Percentiles rank a stretch among this genome's conserved stretches.
Evolutionary conservation across 1,140 invertebrate species (phyloP).

Genomic region (Drosophila tristis): DNA sequence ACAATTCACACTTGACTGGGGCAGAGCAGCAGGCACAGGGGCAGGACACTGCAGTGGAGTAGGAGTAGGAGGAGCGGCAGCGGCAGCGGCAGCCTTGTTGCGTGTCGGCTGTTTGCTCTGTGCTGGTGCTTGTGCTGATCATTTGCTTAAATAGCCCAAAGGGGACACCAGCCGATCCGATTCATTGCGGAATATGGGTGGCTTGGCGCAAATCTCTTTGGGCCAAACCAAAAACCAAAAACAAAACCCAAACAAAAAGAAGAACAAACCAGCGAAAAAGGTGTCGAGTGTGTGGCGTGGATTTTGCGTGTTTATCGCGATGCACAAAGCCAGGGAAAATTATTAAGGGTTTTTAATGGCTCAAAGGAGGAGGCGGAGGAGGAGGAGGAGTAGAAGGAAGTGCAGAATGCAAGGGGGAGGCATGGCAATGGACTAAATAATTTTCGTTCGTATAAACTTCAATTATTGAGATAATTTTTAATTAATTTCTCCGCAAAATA

Average conservation of each 20-base stretch:
- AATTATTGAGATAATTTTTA: no score
- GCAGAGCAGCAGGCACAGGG: background rate
- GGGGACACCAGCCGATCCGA: conserved; percentile 50
- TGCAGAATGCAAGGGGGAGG: no score
- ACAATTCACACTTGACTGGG: conserved; percentile 74
- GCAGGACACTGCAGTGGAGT: background rate
- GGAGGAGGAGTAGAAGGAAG: background rate
- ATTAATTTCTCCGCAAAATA: no score
- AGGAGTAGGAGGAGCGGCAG: background rate
- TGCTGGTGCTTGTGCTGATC: conserved; percentile 58
- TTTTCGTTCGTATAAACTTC: no score
- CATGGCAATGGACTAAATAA: no score
- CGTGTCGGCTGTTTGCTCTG: conserved; percentile 66
- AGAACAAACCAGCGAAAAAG: conserved; percentile 23
- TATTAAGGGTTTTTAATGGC: conserved; percentile 57
- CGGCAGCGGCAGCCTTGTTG: conserved; percentile 35
- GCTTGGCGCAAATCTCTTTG: conserved; percentile 59
- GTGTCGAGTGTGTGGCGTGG: conserved; percentile 55
- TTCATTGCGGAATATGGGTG: conserved; percentile 76
- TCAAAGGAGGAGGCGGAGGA: conserved; percentile 9
- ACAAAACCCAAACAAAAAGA: background rate
- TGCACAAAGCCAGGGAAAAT: conserved; percentile 46
- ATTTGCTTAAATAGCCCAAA: conserved; percentile 81
- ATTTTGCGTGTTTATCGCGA: conserved; percentile 81
- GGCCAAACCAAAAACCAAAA: conserved; percentile 20